Evolutionary conservation across 1,140 invertebrate genomes (phyloP).

Genomic region (Saxidomus purpurata): DNA sequence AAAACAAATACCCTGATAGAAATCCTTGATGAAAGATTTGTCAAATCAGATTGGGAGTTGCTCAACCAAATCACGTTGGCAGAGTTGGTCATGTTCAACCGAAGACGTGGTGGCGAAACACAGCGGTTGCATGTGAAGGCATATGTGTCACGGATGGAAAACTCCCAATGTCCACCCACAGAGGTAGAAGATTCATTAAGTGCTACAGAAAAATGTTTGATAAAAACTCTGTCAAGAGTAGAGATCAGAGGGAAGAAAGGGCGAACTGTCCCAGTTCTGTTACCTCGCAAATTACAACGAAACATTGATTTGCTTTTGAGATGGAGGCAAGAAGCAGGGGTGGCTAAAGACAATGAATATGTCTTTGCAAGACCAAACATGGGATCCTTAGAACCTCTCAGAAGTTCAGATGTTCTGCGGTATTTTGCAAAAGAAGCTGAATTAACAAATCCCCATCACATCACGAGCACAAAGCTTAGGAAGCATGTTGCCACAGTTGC

Average conservation of each 20-base stretch:
- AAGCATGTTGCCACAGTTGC: constrained; percentile 46
- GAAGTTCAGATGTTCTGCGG: background rate
- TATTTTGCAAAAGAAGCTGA: background rate
- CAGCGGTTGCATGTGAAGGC: background rate
- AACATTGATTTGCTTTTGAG: constrained; percentile 19
- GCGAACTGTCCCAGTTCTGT: constrained; percentile 26
- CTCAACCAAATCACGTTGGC: constrained; percentile 41
- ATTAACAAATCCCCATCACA: background rate
- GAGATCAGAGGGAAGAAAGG: constrained; percentile 49
- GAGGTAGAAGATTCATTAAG: constrained; percentile 27
- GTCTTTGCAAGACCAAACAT: background rate
- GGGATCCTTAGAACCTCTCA: background rate
- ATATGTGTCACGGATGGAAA: constrained; percentile 10
- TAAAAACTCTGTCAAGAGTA: background rate
- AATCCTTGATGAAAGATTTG: constrained; percentile 1
- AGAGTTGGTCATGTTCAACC: constrained; percentile 35
- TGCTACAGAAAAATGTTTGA: constrained; percentile 27
- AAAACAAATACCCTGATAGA: constrained; percentile 15
- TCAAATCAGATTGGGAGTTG: constrained; percentile 52
- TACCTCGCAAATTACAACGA: background rate
- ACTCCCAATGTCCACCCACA: background rate
- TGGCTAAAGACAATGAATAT: background rate
- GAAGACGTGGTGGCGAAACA: constrained; percentile 43
- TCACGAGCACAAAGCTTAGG: constrained; percentile 24
- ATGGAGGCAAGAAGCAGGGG: background rate